These are phyloP conservation scores for Pterophyllum scalare DNA, from an alignment of 2,113 vertebrate genomes.

Conservation along the genomic window DNA sequence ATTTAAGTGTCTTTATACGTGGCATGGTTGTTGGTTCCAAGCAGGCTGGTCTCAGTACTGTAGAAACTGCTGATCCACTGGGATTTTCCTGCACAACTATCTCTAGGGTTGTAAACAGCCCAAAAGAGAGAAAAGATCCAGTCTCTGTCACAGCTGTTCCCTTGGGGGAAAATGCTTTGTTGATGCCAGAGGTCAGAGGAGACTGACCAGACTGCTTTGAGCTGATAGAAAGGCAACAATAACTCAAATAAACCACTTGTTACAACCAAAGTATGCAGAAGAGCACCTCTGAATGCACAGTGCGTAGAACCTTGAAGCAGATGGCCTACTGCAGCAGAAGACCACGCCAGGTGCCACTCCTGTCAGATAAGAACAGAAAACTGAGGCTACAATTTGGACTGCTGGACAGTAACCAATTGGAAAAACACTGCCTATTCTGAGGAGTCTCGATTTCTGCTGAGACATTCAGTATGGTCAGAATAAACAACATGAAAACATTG, in stretches of 20 bases:
- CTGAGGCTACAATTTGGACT: no score
- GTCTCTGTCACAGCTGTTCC: background rate
- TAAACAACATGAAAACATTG: no score
- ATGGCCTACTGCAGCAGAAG: no score
- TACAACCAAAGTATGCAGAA: background rate
- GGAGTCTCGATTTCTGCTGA: no score
- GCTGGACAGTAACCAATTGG: no score
- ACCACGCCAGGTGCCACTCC: no score
- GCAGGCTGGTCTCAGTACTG: background rate
- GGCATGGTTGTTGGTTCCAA: background rate
- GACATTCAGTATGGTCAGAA: no score
- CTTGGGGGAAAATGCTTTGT: background rate
- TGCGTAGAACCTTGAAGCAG: background rate
- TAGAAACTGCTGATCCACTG: background rate
- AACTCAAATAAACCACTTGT: background rate
- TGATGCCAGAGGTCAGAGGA: background rate
- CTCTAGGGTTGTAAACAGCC: background rate
- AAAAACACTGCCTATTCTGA: no score
- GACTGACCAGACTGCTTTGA: background rate
- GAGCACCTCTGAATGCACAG: background rate
- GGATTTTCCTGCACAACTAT: background rate
- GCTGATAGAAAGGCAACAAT: background rate
- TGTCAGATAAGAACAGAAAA: no score
- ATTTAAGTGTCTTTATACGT: background rate
- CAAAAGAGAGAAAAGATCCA: background rate